A percentile compares a stretch with the other conserved stretches of the same genome.
These are phyloP conservation scores for Todiramphus chloris DNA, from an alignment of 2,113 vertebrate species.

Conservation along the genomic window DNA sequence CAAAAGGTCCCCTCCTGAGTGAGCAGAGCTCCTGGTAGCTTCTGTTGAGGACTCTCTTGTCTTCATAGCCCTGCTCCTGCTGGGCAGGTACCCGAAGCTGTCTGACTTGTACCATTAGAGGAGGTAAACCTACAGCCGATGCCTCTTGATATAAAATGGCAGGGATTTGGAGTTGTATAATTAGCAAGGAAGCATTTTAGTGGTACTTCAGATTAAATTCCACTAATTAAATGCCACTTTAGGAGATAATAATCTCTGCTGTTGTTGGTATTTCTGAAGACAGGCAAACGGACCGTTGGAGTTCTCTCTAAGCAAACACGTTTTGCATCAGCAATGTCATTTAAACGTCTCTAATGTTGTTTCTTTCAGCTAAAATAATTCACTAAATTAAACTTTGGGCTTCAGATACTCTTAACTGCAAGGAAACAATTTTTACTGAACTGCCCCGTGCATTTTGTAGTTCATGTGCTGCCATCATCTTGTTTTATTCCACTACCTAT, in stretches of 20 bases:
- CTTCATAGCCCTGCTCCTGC: neutral
- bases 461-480: neutral
- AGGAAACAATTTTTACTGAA: neutral
- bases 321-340: neutral
- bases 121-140: neutral
- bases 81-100: neutral
- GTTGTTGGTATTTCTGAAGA: neutral
- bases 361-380: neutral
- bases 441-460: neutral
- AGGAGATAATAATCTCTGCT: neutral
- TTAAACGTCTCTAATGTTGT: neutral
- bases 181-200: neutral
- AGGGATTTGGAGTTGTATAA: neutral
- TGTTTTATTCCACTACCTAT: neutral
- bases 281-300: neutral
- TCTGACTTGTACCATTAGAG: fast-evolving
- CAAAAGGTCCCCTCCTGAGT: neutral
- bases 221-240: neutral
- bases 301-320: neutral
- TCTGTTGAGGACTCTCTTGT: neutral
- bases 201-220: neutral
- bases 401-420: neutral
- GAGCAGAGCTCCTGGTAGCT: fast-evolving
- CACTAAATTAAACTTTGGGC: neutral
- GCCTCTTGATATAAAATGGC: neutral